Evolutionary conservation across 2,888 invertebrate species (phyloP), one percentile per base, ranked within the genome.

Genomic region (Alentia gelatinosa): DNA sequence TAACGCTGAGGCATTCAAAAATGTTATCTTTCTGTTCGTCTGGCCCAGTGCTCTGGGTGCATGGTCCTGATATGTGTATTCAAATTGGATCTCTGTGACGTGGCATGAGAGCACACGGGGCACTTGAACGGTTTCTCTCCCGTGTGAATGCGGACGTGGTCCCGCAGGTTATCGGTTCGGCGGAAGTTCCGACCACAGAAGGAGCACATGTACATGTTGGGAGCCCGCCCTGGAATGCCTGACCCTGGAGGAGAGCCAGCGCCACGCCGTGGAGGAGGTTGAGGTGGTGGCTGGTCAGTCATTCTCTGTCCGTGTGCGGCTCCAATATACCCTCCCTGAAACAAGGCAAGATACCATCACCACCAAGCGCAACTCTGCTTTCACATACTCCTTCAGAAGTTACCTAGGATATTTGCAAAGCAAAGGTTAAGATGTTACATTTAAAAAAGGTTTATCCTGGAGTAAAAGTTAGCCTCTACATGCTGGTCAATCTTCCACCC

Each of bases 121-220:
- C 83, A 83, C 39, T 83, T 83, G 39, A 37, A 83, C 3, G 83
- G 83, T 26, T 42, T 39, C 37, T 83, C 83, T 83, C 83, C 83
- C 1, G 83, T 83, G 19, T 39, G 83, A 39, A 35, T 83, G 3
- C 83, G 83, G 1, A 39, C 23, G 23, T 83, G 83, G 26, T 39
- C 83, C 37, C 39, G 15, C 12, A 83, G 37, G n/a, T 83, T 37
- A 42, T 83, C 83, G 19, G 40, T 26, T 26, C 83, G 19, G 35
- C 39, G 35, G 39, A 39, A 83, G 39, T 83, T 37, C 39, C 42
- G 7, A 7, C 83, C 83, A 26, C 83, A 83, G 26, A n/a, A 35
- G 42, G 7, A 1, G 26, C 83, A 83, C 3, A 39, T 39, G 39
- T 39, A n/a, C 30, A 15, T n/a, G 56, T n/a, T 3, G 19, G 5